These are phyloP conservation scores for Drosophila erecta DNA, from an alignment of 1,140 invertebrate species.

Conservation along the genomic window DNA sequence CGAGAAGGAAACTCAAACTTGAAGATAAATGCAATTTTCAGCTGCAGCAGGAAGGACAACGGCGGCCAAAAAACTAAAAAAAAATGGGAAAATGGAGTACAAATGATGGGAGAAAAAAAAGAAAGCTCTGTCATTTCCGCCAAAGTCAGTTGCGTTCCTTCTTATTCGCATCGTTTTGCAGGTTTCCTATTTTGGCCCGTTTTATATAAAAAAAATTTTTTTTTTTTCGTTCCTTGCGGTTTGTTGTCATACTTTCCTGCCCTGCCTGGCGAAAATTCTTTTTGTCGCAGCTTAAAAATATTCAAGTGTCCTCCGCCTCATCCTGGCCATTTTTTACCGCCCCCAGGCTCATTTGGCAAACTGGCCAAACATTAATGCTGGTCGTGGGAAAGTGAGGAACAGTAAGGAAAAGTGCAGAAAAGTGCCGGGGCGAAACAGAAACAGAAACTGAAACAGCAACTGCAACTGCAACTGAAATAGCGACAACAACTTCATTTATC, in stretches of 20 bases:
- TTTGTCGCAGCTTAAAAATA: constrained; percentile 52
- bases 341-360: constrained; percentile 62
- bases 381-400: background rate
- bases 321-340: constrained; percentile 6
- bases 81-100: constrained; percentile 23
- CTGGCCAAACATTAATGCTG: constrained; percentile 42
- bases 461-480: constrained; percentile 48
- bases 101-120: constrained; percentile 28
- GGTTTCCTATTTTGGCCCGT: background rate
- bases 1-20: constrained; percentile 58
- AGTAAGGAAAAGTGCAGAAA: background rate
- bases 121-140: constrained; percentile 65
- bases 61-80: constrained; percentile 11
- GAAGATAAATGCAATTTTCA: constrained; percentile 81
- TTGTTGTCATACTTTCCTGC: constrained; percentile 28
- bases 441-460: constrained; percentile 12
- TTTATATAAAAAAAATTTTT: background rate
- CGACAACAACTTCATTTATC: constrained; percentile 77
- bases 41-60: constrained; percentile 20
- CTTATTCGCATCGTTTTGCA: constrained; percentile 17
- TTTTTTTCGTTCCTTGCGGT: constrained; percentile 29
- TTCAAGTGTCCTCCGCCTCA: constrained; percentile 41
- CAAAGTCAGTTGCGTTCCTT: constrained; percentile 40
- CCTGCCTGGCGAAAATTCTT: constrained; percentile 28
- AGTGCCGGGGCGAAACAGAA: background rate